Conservation (phyloP, 2,797 vertebrate species). For the Urosaurus nigricauda region DNA sequence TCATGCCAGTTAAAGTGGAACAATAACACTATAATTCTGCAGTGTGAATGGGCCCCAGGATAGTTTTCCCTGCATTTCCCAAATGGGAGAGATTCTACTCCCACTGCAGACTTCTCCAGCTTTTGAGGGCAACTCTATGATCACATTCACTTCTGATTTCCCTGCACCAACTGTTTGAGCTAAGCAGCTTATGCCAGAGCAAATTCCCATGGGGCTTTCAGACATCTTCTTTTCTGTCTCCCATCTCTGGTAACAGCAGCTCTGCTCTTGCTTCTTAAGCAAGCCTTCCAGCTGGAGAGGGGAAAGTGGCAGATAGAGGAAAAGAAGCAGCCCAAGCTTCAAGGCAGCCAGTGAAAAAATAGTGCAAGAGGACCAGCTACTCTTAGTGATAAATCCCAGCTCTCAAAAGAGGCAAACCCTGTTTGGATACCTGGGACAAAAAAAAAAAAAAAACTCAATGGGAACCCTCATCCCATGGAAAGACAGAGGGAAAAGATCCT, state of each 20-base stretch:
- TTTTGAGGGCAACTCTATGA: too few species aligned
- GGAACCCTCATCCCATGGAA: not conserved
- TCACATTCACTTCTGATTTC: not conserved
- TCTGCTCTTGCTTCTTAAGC: not conserved
- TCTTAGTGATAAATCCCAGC: not conserved
- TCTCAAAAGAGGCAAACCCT: not conserved
- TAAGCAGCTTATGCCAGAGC: not conserved
- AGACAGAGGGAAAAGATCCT: not conserved
- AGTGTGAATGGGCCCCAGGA: too few species aligned
- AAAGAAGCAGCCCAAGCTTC: not conserved
- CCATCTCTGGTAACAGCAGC: too few species aligned
- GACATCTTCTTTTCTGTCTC: not conserved
- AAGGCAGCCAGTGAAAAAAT: not conserved
- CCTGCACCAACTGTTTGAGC: not conserved
- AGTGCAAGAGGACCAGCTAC: too few species aligned
- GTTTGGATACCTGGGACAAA: not conserved
- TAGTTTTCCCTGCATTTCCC: not conserved
- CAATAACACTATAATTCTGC: too few species aligned
- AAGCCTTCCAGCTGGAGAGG: not conserved
- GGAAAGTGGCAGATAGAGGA: not conserved
- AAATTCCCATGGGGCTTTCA: not conserved
- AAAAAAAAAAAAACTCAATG: not conserved
- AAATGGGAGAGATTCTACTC: not conserved
- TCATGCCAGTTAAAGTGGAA: too few species aligned
- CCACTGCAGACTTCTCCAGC: not conserved